Base-by-base conservation (phyloP, 2,113 vertebrate genomes). In the Varanus komodoensis region DNA sequence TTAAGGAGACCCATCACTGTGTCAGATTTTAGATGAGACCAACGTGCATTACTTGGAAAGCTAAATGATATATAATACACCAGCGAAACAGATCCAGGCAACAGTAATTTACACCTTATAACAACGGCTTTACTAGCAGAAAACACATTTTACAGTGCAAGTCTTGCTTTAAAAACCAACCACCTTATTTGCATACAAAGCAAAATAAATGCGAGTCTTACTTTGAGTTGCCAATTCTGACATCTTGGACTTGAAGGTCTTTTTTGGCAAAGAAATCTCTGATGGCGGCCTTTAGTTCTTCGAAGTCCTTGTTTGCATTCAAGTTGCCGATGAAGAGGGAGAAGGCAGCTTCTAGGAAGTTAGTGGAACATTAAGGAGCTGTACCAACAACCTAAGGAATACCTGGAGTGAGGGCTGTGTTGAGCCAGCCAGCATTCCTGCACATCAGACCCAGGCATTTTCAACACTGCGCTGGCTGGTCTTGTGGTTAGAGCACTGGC, bases 211-310 rank as follows among this genome's bases (percentile, higher is more conserved):
- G 1, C 34, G 14, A 0, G 44, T 92, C 98, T 97, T 95, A 99
- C 99, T 97, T 99, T 91, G 97, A 97, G 52, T 93, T 93, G 32
- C 98, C 98, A 71, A 99, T 97, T 92, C 99, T 97, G 89, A 99
- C 97, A 84, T 99, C 98, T 15, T 94, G 89, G 61, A 98, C 96
- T 68, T 98, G 96, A 4, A 99, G 97, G 21, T 95, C 94, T 48
- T 99, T 99, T 96, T 99, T 99, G 48, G 97, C 91, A 92, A 99
- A 99, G 97, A 99, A 97, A 29, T 98, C 98, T 52, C 94, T 96
- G 83, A 99, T 80, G 7, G 96, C 96, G 1, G 94, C 88, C 94
- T 98, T 99, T 87, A 99, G 95, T 89, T 99, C 99, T 0, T 98
- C 98, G 61, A 96, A 98, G 17, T 98, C 98, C 91, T 99, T 98